Base-by-base conservation (phyloP, 2,888 invertebrate species). In the Drosophila subquinaria region DNA sequence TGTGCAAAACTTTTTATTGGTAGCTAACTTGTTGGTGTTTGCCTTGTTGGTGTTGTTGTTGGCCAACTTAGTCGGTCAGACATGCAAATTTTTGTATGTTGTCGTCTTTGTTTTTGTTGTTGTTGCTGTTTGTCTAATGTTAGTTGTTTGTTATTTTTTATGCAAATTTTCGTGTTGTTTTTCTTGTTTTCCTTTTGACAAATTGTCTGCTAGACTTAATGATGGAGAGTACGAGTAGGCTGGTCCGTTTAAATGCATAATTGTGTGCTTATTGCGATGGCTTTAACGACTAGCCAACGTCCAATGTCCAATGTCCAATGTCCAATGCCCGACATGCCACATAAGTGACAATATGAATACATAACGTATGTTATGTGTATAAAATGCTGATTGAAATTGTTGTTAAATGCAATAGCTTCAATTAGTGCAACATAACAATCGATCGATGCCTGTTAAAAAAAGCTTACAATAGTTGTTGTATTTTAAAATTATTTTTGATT, bases 181-280 rank as follows among this genome's bases (percentile, higher is more conserved):
- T 76, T 71, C 74, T 56, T 69, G 71, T 78, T 78, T 78, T 68
- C 52, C 66, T 73, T 81, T 88, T 87, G 83, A 82, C 88, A 84
- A 84, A 85, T 85, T 82, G 86, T 85, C 88, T 82, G 84, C 79
- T 88, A 63, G 81, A 79, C 82, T 85, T 84, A 82, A 88, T 88
- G 88, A 88, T 81, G 82, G 77, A 83, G 72, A 74, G 74, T 74
- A 65, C 75, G 74, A 55, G 67, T 67, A 69, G 73, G 64, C 51
- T 59, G 62, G 48, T 42, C 56, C 77, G 73, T 69, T 80, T 79
- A 83, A 70, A 42, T 79, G 69, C 73, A 70, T 78, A 81, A 78
- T 72, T 82, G 78, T 81, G 61, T 66, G 68, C 64, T 69, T 74
- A 72, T 60, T 63, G 62, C 59, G 69, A 67, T 66, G 56, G 51